Evolutionary conservation across 2,888 invertebrate genomes (phyloP), one percentile per base, ranked within the genome.

Genomic region (Amphipyra berbera): DNA sequence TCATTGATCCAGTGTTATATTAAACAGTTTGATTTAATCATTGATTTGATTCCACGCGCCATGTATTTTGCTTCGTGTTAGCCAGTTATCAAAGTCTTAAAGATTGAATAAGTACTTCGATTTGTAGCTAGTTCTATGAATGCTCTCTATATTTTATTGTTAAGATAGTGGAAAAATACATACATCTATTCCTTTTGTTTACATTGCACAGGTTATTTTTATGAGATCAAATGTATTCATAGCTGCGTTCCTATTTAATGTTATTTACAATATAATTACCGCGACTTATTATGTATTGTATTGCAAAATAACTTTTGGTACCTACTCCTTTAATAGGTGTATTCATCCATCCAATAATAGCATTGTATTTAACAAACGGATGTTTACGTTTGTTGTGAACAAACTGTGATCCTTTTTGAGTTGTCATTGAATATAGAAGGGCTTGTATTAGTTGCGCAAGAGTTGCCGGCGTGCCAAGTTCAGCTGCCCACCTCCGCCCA

Each of bases 401-500:
- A 61, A 67, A 68, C 65, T 53, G 37, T 45, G 38, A 56, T 75
- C 60, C 58, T 78, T 72, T 72, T 63, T 37, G 50, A 62, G 61
- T 56, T 78, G 79, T 78, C 79, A 83, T 83, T 81, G 83, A 84
- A 86, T 85, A 83, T 87, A 86, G 87, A 89, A 90, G 89, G 89
- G 88, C 87, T 82, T 74, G 54, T 64, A 67, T 75, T 66, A 61
- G 67, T 80, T 92, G 87, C 89, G 88, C 88, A 91, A 92, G 83
- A 82, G 79, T 78, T 59, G 73, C 68, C 72, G 74, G 74, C 78
- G 81, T 86, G 89, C 91, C 93, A 92, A 92, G 91, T 87, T 89
- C 89, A 88, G 73, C 76, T 90, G 87, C 92, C 94, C 88, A 90
- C 93, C 76, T 78, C 84, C 89, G 85, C 89, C 86, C 67, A 79